Base-by-base conservation (phyloP, 2,797 vertebrate species). In the Tachyglossus aculeatus region DNA sequence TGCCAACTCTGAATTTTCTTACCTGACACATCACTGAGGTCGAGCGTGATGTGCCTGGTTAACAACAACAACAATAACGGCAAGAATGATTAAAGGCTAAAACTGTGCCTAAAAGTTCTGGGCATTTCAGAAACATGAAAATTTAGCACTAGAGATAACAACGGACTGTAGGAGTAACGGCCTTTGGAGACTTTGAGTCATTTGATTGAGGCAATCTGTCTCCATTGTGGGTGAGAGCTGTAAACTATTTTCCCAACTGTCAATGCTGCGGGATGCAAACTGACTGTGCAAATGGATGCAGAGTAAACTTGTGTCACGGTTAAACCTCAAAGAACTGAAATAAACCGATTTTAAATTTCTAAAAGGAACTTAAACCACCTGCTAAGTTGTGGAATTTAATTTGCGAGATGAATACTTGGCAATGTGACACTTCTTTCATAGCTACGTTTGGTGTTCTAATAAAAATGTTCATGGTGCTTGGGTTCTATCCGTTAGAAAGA, bases 371-470 rank as follows among this genome's bases (percentile, higher is more conserved):
- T 83, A 80, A 90, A 64, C 76, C 89, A 79, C 87, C 81, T 89
- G 80, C 83, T 77, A 86, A 86, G 86, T 87, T 89, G 83, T 86
- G 87, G 86, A 90, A 90, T 89, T 91, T 89, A 91, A 91, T 91
- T 91, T 92, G 82, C 87, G 84, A 90, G 88, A 90, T 88, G 88
- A 91, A 90, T 89, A 86, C 90, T 90, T 85, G 8, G 10, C 90
- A 93, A 90, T 90, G 85, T 91, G 90, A 87, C 90, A 87, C 89
- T 90, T 90, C 86, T 86, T 63, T 86, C 89, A 85, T 82, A 80
- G 82, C 87, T 83, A 87, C 89, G 88, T 89, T 92, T 92, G 86
- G 86, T 90, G 86, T 91, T 92, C 87, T 92, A 92, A 91, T 89
- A 88, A 87, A 91, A 92, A 92, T 87, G 86, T 84, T 90, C 87